Percentiles rank a stretch among this genome's conserved stretches.
These are phyloP conservation scores for Noturus placidus DNA, from an alignment of 2,113 vertebrate species.

Conservation along the genomic window DNA sequence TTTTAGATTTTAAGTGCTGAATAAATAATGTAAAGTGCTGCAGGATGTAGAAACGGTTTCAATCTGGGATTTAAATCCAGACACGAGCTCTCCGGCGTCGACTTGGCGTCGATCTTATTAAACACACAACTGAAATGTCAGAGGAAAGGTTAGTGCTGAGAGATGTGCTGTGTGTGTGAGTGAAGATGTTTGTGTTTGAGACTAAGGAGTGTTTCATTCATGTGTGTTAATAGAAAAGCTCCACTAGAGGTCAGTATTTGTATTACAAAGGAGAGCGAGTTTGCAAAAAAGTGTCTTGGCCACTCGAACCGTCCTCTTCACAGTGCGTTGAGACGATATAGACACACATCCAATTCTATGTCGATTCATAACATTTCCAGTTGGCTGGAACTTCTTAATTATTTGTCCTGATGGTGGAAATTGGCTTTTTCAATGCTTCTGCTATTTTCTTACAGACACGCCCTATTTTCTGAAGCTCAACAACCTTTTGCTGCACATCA, in stretches of 20 bases:
- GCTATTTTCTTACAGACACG: too few relatives aligned
- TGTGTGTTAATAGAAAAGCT: conserved; percentile 59
- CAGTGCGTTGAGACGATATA: too few relatives aligned
- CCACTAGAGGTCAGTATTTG: conserved; percentile 74
- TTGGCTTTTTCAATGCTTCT: too few relatives aligned
- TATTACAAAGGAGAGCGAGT: neutral
- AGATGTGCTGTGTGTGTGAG: neutral
- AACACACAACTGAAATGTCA: conserved; percentile 27
- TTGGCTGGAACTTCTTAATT: too few relatives aligned
- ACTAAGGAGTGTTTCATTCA: neutral
- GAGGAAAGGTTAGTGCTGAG: conserved; percentile 12
- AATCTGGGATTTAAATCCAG: neutral
- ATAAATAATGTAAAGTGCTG: conserved; percentile 2
- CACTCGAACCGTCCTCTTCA: too few relatives aligned
- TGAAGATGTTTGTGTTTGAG: neutral
- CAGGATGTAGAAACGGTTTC: neutral
- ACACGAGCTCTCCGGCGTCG: neutral
- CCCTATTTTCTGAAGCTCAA: too few relatives aligned
- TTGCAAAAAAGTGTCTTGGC: too few relatives aligned
- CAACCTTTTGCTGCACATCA: too few relatives aligned
- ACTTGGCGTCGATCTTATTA: neutral
- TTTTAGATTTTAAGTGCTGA: conserved; percentile 3
- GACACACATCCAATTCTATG: too few relatives aligned
- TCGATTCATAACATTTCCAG: too few relatives aligned
- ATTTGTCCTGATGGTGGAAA: too few relatives aligned